These are phyloP conservation scores for Eulemur macaco DNA, from an alignment of 2,113 vertebrate species.

Conservation along the genomic window DNA sequence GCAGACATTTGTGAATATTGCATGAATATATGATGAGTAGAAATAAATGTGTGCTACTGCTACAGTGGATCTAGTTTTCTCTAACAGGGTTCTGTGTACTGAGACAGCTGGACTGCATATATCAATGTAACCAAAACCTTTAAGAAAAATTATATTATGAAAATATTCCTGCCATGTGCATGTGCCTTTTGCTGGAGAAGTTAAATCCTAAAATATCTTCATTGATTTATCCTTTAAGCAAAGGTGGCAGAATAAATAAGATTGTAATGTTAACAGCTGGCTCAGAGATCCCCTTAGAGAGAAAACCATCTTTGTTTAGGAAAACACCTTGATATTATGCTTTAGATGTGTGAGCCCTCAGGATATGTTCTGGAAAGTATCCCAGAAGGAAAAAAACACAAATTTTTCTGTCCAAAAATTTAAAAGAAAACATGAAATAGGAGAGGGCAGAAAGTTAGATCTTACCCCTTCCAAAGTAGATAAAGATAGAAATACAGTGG, in stretches of 20 bases:
- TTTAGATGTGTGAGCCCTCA: constrained; percentile 44
- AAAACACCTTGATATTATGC: constrained; percentile 60
- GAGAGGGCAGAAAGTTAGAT: background rate
- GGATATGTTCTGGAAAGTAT: constrained; percentile 11
- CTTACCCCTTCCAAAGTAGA: background rate
- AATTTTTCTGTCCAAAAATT: background rate
- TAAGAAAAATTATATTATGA: constrained; percentile 33
- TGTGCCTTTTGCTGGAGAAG: constrained; percentile 38
- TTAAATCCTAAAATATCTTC: background rate
- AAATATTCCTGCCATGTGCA: constrained; percentile 41
- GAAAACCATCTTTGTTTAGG: constrained; percentile 48
- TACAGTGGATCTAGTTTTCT: background rate
- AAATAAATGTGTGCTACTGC: background rate
- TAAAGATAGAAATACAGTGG: background rate
- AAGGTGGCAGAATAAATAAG: constrained; percentile 54
- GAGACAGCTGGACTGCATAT: background rate
- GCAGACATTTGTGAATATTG: background rate
- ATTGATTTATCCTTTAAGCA: constrained; percentile 56
- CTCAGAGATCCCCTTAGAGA: constrained; percentile 32
- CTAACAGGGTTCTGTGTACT: background rate
- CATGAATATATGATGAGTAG: background rate
- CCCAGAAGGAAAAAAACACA: background rate
- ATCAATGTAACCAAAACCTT: constrained; percentile 39
- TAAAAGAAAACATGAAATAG: background rate
- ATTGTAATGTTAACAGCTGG: constrained; percentile 54